Base-by-base conservation (phyloP, 2,113 vertebrate genomes). In the Sterrhoptilus dennistouni region DNA sequence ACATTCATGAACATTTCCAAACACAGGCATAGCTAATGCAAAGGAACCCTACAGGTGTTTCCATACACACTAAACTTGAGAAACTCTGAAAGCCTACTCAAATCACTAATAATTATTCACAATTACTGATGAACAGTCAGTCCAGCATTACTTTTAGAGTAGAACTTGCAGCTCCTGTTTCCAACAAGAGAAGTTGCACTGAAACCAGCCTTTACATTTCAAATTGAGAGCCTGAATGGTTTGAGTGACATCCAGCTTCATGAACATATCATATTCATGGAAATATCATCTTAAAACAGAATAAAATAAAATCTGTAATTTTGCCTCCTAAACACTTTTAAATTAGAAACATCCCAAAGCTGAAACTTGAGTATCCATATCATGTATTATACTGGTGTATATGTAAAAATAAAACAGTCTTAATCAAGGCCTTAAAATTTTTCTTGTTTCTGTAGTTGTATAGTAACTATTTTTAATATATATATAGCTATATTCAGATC, bases 41-140 rank as follows among this genome's bases (percentile, higher is more conserved):
- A 64, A 68, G 56, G 52, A 89, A 83, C 15, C 33, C 27, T 25
- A 53, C 4, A 63, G 5, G 35, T 22, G 28, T 27, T 74, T 69
- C 50, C 68, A 54, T 17, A n/a, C 1, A 40, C 0, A 1, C 20
- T 65, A 42, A 63, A 64, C 33, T 11, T 54, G 16, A 4, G 52
- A 66, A 84, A 76, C 50, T 21, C n/a, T 35, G n/a, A 61, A 93
- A 77, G 19, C 19, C 35, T 38, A 45, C 16, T 77, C n/a, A 53
- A 61, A 63, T 42, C 45, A 53, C 36, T 61, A 65, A 56, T 6
- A 65, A 72, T 56, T 45, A 65, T 76, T 69, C 66, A 66, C n/a
- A 87, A 14, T 19, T 90, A 31, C 28, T 40, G 18, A 56, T 79
- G 66, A 82, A n/a, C 56, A 59, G 6, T 53, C 45, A 38, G 31